Base-by-base conservation (phyloP, 2,888 invertebrate species). In the Arctia plantaginis region DNA sequence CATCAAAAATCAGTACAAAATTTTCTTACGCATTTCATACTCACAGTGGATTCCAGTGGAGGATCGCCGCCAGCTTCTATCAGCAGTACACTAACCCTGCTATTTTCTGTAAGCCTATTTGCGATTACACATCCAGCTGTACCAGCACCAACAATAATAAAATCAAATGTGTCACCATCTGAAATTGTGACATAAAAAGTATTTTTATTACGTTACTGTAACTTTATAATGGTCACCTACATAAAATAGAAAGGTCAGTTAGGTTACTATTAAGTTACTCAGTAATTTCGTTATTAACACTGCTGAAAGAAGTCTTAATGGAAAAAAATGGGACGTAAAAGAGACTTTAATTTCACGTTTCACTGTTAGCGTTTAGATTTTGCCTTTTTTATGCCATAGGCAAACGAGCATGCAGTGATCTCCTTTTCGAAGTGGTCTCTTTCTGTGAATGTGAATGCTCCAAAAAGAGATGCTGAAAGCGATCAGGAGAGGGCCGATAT, bases 11-110 rank as follows among this genome's bases (percentile, higher is more conserved):
- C 13, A 41, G 3, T 18, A 20, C 41, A 44, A 15, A 23, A 10
- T 13, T n/a, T 47, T 7, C 4, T 41, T 69, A 27, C 2, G 20
- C 20, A 18, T n/a, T 23, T 23, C 18, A 55, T 39, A 74, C 80
- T 79, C 69, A 84, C 83, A 62, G 65, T 27, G 13, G 74, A 33
- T 68, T 84, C 83, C 12, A 80, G 6, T 4, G 83, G 83, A 20
- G 81, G 44, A 51, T 97, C 96, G 20, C 74, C 81, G 33, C 83
- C 83, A 0, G 96, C 96, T 55, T 98, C 94, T 0, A 97, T 97
- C 96, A 85, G 74, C 7, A 86, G 80, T 18, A 85, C 81, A 13
- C 65, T 78, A 30, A 76, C 7, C 13, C 71, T 69, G 0, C 68
- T 39, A 66, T 85, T 71, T 77, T 85, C 84, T 23, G 84, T 75